Percentiles rank a stretch among this genome's conserved stretches.
These are phyloP conservation scores for Orycteropus afer DNA, from an alignment of 2,113 vertebrate species.

Conservation along the genomic window DNA sequence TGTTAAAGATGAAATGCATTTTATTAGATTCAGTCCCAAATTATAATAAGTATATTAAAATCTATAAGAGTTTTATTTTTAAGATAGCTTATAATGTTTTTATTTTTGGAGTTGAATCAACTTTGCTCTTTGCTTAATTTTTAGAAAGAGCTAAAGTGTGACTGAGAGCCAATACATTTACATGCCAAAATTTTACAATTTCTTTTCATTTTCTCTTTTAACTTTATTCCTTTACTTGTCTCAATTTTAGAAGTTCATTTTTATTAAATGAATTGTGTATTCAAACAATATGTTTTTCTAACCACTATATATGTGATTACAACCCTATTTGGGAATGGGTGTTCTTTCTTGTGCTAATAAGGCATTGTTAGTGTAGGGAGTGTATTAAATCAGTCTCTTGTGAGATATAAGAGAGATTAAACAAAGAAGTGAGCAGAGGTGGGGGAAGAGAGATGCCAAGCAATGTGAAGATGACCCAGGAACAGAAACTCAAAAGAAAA, in stretches of 20 bases:
- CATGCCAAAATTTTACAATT: not conserved
- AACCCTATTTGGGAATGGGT: too few species aligned
- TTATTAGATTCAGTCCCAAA: not conserved
- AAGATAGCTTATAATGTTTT: not conserved
- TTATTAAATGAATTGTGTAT: not conserved
- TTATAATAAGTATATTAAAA: not conserved
- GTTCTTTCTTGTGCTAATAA: too few species aligned
- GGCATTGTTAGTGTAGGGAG: too few species aligned
- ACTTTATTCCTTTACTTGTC: not conserved
- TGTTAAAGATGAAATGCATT: not conserved
- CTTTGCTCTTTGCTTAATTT: conserved; percentile 18
- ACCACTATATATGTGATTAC: too few species aligned
- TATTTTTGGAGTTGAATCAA: not conserved
- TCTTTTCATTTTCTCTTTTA: not conserved
- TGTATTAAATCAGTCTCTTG: too few species aligned
- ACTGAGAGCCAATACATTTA: not conserved
- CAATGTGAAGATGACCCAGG: too few species aligned
- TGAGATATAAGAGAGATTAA: too few species aligned
- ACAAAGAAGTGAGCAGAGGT: too few species aligned
- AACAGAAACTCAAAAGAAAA: too few species aligned
- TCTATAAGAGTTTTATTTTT: not conserved
- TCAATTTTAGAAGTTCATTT: not conserved
- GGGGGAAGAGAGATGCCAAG: too few species aligned
- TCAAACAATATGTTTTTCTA: too few species aligned
- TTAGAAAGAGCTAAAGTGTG: not conserved